Evolutionary conservation across 2,888 invertebrate genomes (phyloP), one percentile per base, ranked within the genome.

Genomic region (Poecilobothrus nobilitatus): DNA sequence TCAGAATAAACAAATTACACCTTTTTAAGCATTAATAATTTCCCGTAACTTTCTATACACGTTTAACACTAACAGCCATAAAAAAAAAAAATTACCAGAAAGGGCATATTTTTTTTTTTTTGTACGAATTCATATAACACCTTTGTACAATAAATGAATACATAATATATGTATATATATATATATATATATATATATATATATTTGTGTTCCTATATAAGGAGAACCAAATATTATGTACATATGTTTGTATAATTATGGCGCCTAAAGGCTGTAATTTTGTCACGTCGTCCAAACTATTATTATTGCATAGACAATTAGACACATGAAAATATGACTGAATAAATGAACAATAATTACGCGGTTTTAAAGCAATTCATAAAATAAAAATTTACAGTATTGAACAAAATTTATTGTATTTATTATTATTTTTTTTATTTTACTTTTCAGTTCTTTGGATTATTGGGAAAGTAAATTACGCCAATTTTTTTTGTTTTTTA

Each of bases 221-320:
- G n/a, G n/a, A n/a, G 2, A 27, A 27, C 27, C 27, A 27, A 2
- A 27, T 27, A 53, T 12, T 2, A 18, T 18, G 18, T 37, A 10
- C 37, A 37, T 37, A 37, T 37, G 12, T 27, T 27, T 27, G 12
- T 37, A 37, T 12, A 7, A 37, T 37, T 10, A 62, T 63, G 63
- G 63, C 63, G 63, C 63, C 63, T 63, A 63, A 63, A 63, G 63
- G 27, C 27, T 27, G 15, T 63, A 63, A 63, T 63, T 63, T 63
- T 63, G 63, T 63, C 63, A 63, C 63, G 63, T 63, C 63, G 18
- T 27, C 63, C 27, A 53, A 53, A 9, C 8, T 37, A 53, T 12
- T n/a, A 53, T 18, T 53, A 53, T 53, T 53, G 53, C 53, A 53
- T 53, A 53, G 53, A 53, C 15, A 53, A 53, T 53, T 53, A 53